These are phyloP conservation scores for Isaurus tuberculatus DNA, from an alignment of 92 coral and sea anemone species.

Conservation along the genomic window DNA sequence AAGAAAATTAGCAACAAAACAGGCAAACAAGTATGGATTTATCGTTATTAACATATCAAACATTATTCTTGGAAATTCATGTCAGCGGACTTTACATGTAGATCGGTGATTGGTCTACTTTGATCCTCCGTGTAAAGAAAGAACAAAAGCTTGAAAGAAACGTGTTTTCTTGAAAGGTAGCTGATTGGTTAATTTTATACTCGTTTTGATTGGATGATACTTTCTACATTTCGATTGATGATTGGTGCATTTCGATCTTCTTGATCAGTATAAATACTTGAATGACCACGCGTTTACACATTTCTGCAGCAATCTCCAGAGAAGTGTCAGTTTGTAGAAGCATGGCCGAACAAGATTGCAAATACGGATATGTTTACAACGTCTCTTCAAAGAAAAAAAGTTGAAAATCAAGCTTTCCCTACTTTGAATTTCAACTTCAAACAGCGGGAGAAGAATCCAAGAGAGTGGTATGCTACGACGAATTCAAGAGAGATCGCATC, in stretches of 20 bases:
- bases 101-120: no score
- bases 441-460: conserved; percentile 15
- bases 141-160: no score
- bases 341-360: not conserved
- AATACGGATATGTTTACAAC: conserved; percentile 43
- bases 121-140: no score
- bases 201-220: no score
- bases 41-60: no score
- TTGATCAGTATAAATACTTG: not conserved
- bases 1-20: no score
- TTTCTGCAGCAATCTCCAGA: not conserved
- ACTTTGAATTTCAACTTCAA: conserved; percentile 52
- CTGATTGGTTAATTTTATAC: no score
- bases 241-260: not conserved
- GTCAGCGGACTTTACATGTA: no score
- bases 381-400: conserved; percentile 25
- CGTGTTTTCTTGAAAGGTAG: no score
- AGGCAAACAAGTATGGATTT: no score
- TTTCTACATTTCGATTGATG: no score
- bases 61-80: no score
- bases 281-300: not conserved
- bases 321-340: not conserved
- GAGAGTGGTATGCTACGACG: conserved; percentile 57
- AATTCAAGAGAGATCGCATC: not conserved
- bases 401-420: conserved; percentile 35